phyloP scores from a whole-genome alignment of 2,113 vertebrate genomes.

The Indicator maculatus region DNA sequence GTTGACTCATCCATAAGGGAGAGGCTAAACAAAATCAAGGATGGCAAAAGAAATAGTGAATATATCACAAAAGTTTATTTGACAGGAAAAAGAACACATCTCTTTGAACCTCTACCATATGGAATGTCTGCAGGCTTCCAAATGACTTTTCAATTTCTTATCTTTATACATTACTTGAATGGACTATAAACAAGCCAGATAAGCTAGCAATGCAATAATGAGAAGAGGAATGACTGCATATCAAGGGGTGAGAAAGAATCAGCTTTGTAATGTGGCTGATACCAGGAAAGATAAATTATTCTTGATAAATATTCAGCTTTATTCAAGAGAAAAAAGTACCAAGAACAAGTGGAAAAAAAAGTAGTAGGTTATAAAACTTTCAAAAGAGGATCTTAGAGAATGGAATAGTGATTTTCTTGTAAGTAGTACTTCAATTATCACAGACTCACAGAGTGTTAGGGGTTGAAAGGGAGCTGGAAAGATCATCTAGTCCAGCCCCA shows the following conservation, averaged over 20 bases:
- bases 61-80: neutral
- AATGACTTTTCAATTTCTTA: slow-evolving; percentile 42
- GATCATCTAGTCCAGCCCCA: too few species aligned
- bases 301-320: slow-evolving; percentile 57
- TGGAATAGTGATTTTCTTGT: neutral
- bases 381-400: neutral
- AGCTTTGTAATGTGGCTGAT: slow-evolving; percentile 53
- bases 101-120: neutral
- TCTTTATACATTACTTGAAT: slow-evolving; percentile 63
- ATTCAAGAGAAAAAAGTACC: slow-evolving; percentile 37
- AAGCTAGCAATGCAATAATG: slow-evolving; percentile 45
- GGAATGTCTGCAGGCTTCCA: slow-evolving; percentile 27
- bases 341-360: slow-evolving; percentile 10
- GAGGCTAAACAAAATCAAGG: slow-evolving; percentile 15
- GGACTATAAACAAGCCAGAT: slow-evolving; percentile 57
- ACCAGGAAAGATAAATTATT: slow-evolving; percentile 68
- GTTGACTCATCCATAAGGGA: neutral
- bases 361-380: slow-evolving; percentile 51
- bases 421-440: neutral
- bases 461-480: too few species aligned
- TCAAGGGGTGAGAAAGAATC: slow-evolving; percentile 48
- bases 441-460: too few species aligned
- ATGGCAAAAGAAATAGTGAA: neutral
- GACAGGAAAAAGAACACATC: neutral
- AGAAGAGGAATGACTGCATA: slow-evolving; percentile 53